Evolutionary conservation across 2,888 invertebrate genomes (phyloP).

Genomic region (Campopleginae sp.): DNA sequence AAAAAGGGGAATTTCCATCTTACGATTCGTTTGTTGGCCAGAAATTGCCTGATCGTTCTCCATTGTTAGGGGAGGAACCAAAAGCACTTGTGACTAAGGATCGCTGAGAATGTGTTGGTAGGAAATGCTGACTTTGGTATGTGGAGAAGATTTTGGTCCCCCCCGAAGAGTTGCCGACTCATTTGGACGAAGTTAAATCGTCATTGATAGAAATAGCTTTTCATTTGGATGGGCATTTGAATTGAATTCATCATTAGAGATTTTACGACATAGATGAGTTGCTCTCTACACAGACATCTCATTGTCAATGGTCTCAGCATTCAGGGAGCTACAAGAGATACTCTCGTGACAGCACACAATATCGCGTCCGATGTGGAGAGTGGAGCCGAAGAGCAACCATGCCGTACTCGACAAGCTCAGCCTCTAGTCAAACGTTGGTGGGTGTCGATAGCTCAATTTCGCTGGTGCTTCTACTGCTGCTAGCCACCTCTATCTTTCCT

Average conservation of each 20-base stretch:
- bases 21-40: too few relatives aligned
- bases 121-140: not conserved
- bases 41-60: too few relatives aligned
- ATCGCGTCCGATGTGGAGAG: conserved; percentile 78
- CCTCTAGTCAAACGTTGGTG: conserved; percentile 68
- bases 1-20: too few relatives aligned
- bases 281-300: conserved; percentile 62
- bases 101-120: not conserved
- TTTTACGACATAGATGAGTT: conserved; percentile 12
- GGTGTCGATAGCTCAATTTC: conserved; percentile 77
- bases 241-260: conserved; percentile 26
- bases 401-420: conserved; percentile 52
- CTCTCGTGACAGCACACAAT: conserved; percentile 72
- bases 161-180: not conserved
- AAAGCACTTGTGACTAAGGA: not conserved
- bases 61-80: too few relatives aligned
- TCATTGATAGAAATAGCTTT: conserved; percentile 35
- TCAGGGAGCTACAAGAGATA: conserved; percentile 56
- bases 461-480: conserved; percentile 53
- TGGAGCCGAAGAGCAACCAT: conserved; percentile 46
- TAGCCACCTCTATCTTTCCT: conserved; percentile 66
- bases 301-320: conserved; percentile 30
- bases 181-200: conserved; percentile 17
- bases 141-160: not conserved
- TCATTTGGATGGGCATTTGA: conserved; percentile 47